Conservation (phyloP, 2,888 invertebrate genomes). For the Athalia rosae region DNA sequence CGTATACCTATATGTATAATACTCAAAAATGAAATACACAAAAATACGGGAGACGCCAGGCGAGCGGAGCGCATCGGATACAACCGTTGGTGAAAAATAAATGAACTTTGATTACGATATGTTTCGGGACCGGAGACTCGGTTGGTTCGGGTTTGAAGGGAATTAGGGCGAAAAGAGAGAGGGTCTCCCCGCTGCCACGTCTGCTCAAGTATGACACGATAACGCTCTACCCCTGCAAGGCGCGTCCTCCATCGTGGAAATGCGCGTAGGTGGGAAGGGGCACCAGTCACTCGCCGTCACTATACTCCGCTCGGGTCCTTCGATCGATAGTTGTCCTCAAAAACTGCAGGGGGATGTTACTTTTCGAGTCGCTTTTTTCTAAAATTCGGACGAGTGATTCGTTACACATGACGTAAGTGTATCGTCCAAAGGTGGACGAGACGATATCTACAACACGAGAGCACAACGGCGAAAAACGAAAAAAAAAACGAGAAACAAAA, state of each 20-base stretch:
- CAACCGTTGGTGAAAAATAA: conserved; percentile 60
- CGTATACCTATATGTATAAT: not conserved
- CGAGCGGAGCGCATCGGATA: conserved; percentile 15
- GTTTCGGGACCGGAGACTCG: conserved; percentile 50
- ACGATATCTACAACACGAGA: too few relatives aligned
- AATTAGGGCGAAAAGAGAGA: conserved; percentile 63
- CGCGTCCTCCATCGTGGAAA: conserved; percentile 34
- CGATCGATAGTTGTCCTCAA: conserved; percentile 59
- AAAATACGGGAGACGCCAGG: not conserved
- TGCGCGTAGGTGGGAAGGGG: conserved; percentile 16
- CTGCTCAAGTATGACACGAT: conserved; percentile 60
- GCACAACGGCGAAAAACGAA: conserved; percentile 44
- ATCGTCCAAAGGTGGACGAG: too few relatives aligned
- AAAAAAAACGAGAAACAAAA: not conserved
- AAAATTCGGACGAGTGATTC: conserved; percentile 36
- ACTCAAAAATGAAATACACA: not conserved
- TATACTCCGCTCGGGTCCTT: conserved; percentile 45
- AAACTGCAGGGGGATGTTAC: conserved; percentile 51
- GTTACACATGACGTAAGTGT: too few relatives aligned
- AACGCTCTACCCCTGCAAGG: conserved; percentile 52
- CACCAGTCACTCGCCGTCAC: conserved; percentile 37
- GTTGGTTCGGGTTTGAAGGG: conserved; percentile 56
- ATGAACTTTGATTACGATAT: conserved; percentile 59
- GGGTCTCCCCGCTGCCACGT: conserved; percentile 53
- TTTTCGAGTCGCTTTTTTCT: conserved; percentile 29